phyloP scores from a whole-genome alignment of 2,797 vertebrate genomes.

The Brachymystax lenok region DNA sequence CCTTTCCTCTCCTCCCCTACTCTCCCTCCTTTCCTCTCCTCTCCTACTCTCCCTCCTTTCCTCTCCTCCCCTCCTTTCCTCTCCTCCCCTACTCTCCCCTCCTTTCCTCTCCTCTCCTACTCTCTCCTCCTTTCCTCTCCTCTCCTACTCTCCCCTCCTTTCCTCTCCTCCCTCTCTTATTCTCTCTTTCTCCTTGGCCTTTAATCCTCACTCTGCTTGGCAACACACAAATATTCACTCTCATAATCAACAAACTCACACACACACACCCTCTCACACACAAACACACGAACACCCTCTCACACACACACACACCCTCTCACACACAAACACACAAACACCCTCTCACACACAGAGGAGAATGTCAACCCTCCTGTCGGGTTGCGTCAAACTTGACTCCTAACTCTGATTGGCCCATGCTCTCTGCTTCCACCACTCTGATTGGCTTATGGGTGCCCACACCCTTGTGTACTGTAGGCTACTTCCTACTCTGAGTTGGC shows the following conservation, averaged over 20 bases:
- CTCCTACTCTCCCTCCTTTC: not conserved
- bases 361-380: conserved; percentile 47
- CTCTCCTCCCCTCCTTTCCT: not conserved
- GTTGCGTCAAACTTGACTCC: conserved; percentile 42
- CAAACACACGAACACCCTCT: conserved; percentile 16
- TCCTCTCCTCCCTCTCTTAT: conserved; percentile 33
- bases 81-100: too few species aligned
- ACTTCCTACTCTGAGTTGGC: conserved; percentile 64
- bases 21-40: not conserved
- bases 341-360: conserved; percentile 16
- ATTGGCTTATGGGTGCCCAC: conserved; percentile 58
- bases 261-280: not conserved
- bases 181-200: conserved; percentile 13
- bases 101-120: too few species aligned
- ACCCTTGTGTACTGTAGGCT: conserved; percentile 46
- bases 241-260: conserved; percentile 2
- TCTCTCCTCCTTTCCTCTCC: not conserved
- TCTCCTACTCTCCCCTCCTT: conserved; percentile 6
- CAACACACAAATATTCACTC: conserved; percentile 27
- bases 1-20: not conserved
- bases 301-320: not conserved
- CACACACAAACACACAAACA: conserved; percentile 7
- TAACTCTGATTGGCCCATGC: conserved; percentile 45
- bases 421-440: conserved; percentile 38
- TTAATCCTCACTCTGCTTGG: conserved; percentile 20